Evolutionary conservation across 2,113 vertebrate species (phyloP), one percentile per base, ranked within the genome.

Genomic region (Labrus mixtus): DNA sequence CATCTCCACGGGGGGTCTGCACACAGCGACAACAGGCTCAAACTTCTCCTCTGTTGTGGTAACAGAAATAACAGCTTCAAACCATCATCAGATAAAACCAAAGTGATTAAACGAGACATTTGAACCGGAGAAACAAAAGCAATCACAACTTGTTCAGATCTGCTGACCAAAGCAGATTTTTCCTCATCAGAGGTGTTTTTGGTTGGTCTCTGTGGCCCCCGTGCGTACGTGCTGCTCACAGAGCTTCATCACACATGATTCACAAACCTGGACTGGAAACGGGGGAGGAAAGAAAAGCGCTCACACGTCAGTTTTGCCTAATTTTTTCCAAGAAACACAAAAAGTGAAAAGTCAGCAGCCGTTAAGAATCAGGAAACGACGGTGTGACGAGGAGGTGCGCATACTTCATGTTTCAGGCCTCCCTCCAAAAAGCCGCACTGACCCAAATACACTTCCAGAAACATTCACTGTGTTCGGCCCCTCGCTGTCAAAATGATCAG

Each of bases 391-490:
- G 75, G 64, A 82, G 81, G 23, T 16, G 7, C 55, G 51, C 68
- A 71, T 70, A 33, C 56, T 67, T 74, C 46, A 11, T 56, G 10
- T 73, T 66, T 72, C 77, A 50, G 79, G 82, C 81, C 41, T 56
- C 46, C 36, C 37, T 83, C 75, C 83, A 86, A 81, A 86, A 81
- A 87, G 74, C 79, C 79, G 53, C 83, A 56, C 4, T 78, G 86
- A 90, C 88, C 83, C 81, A 83, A 22, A 84, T 85, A 29, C 9
- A 67, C 60, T 73, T 83, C 81, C 83, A 81, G 71, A 82, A 84
- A 70, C 64, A 72, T 74, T 82, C 29, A 72, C 67, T 74, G 19
- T 10, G 41, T 76, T 85, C 80, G 70, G 85, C 59, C 78, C 53
- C 66, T n/a, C 2, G 60, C 79, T 70, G 75, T 88, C 62, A 73